Evolutionary conservation across 2,113 vertebrate genomes (phyloP).

Genomic region (Delphinus delphis): DNA sequence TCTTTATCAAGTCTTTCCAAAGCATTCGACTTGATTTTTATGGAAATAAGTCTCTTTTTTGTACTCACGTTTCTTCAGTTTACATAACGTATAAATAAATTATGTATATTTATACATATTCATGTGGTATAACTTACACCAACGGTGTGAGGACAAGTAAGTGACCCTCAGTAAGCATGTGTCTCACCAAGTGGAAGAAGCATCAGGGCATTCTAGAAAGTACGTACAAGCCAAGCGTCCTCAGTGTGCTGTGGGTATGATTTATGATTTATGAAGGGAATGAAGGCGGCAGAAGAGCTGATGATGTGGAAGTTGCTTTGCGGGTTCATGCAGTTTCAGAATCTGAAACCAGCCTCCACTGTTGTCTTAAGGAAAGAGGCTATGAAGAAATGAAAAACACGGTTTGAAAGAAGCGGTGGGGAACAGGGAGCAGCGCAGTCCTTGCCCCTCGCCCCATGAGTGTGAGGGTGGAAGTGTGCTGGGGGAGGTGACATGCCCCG

Average conservation of each 20-base stretch:
- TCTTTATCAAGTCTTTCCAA: background rate
- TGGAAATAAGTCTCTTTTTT: background rate
- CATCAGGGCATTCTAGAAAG: background rate
- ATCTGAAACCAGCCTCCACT: slow-evolving; percentile 13
- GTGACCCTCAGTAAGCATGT: background rate
- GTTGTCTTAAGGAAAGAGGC: background rate
- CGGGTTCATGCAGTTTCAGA: background rate
- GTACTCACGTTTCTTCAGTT: background rate
- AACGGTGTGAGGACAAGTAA: slow-evolving; percentile 3
- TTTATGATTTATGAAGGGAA: background rate
- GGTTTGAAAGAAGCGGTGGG: background rate
- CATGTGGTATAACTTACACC: background rate
- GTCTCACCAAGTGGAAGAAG: background rate
- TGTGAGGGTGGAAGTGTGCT: too few species aligned
- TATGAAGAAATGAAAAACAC: background rate
- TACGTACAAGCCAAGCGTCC: background rate
- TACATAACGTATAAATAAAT: background rate
- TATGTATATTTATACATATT: background rate
- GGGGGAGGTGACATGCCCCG: background rate
- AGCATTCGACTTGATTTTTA: background rate
- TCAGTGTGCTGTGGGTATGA: background rate
- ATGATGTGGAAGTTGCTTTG: background rate
- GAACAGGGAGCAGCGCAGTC: background rate
- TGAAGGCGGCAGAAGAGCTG: background rate
- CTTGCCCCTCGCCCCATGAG: background rate